Evolutionary conservation across 2,888 invertebrate genomes (phyloP).

Genomic region (Stegophylla sp.): DNA sequence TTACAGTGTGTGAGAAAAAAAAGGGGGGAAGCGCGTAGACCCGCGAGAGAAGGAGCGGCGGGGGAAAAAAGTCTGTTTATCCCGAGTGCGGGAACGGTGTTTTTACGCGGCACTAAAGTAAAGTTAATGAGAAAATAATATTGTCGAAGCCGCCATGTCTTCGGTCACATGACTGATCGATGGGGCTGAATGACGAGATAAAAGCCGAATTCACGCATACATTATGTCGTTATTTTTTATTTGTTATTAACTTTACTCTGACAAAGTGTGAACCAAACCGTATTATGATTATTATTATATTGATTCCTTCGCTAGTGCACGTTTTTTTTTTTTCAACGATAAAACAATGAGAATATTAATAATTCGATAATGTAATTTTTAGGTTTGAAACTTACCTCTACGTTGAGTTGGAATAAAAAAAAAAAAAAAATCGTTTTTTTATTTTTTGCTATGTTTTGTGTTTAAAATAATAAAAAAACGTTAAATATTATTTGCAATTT

Average conservation of each 20-base stretch:
- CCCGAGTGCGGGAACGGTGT: constrained; percentile 2
- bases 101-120: constrained; percentile 35
- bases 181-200: constrained; percentile 29
- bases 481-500: too few relatives aligned
- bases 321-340: not conserved
- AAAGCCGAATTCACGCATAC: not conserved
- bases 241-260: constrained; percentile 14
- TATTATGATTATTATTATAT: not conserved
- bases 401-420: too few relatives aligned
- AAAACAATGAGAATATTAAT: not conserved
- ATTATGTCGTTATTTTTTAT: not conserved
- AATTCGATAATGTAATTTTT: not conserved
- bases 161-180: constrained; percentile 26
- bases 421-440: too few relatives aligned
- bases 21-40: not conserved
- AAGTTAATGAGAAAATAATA: constrained; percentile 46
- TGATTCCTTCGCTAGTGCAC: not conserved
- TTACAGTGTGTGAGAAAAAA: not conserved
- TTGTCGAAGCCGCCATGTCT: constrained; percentile 12
- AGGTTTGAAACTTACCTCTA: too few relatives aligned
- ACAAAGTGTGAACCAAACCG: not conserved
- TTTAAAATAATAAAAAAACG: too few relatives aligned
- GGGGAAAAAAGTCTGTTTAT: constrained; percentile 40
- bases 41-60: not conserved
- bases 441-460: too few relatives aligned